Percentiles rank a stretch among this genome's conserved stretches.
These are phyloP conservation scores for Parelbella ahira DNA, from an alignment of 2,888 invertebrate genomes.

Conservation along the genomic window DNA sequence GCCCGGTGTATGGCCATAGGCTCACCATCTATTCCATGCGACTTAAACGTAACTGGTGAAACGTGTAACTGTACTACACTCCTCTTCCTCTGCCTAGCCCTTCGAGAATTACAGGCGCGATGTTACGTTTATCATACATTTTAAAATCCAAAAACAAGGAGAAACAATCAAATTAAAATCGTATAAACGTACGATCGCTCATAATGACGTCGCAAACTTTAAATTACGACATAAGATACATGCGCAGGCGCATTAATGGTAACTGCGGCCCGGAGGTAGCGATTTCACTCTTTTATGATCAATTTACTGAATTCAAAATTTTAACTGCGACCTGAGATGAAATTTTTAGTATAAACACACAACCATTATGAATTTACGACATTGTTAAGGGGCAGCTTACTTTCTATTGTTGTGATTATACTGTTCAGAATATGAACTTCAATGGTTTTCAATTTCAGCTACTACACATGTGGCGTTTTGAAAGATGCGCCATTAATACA, in stretches of 20 bases:
- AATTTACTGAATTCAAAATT: slow-evolving; percentile 42
- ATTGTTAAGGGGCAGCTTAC: slow-evolving; percentile 29
- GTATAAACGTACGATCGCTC: slow-evolving; percentile 29
- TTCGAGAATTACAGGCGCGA: too few species aligned
- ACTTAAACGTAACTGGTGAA: too few species aligned
- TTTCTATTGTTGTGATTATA: neutral
- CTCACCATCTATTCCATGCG: too few species aligned
- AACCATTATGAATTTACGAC: slow-evolving; percentile 36
- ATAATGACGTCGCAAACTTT: slow-evolving; percentile 29
- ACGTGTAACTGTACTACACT: too few species aligned
- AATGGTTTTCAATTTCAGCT: too few species aligned
- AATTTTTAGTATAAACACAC: slow-evolving; percentile 34
- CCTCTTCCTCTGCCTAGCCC: too few species aligned
- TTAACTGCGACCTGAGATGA: slow-evolving; percentile 28
- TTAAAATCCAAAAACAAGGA: too few species aligned
- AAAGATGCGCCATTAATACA: too few species aligned
- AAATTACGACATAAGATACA: slow-evolving; percentile 28
- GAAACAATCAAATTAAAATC: slow-evolving; percentile 32
- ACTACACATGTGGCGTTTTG: too few species aligned
- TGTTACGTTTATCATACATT: too few species aligned
- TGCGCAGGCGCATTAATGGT: slow-evolving; percentile 15
- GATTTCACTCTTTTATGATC: slow-evolving; percentile 43
- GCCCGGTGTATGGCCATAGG: too few species aligned
- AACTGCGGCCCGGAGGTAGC: slow-evolving; percentile 25
- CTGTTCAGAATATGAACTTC: too few species aligned